These are phyloP conservation scores for Protophormia terraenovae DNA, from an alignment of 2,888 invertebrate species.

Conservation along the genomic window DNA sequence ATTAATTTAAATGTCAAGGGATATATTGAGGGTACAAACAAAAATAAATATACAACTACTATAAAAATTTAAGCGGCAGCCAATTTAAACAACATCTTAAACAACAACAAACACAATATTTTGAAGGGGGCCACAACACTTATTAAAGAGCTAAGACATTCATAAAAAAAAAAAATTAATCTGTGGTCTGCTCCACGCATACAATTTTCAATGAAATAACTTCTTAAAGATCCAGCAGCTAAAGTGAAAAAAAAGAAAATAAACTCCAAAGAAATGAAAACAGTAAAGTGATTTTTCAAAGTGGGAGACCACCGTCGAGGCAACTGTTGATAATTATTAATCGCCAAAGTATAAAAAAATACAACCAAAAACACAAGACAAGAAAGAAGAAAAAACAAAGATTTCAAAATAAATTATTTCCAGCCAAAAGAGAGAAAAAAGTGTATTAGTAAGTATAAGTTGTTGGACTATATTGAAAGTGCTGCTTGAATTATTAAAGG, in stretches of 20 bases:
- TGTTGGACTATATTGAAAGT: conserved; percentile 37
- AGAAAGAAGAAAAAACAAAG: conserved; percentile 4
- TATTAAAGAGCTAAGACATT: conserved; percentile 13
- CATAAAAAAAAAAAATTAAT: conserved; percentile 11
- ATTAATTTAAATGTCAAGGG: conserved; percentile 71
- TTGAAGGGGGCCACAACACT: conserved; percentile 30
- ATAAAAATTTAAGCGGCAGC: conserved; percentile 51
- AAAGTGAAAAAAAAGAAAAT: conserved; percentile 18
- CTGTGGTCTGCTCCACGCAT: conserved; percentile 28
- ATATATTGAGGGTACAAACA: conserved; percentile 55
- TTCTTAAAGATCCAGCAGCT: conserved; percentile 38
- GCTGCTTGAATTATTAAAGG: conserved; percentile 38
- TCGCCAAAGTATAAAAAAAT: conserved; percentile 55
- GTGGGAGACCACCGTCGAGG: conserved; percentile 70
- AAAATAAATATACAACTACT: conserved; percentile 15
- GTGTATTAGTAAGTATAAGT: conserved; percentile 26
- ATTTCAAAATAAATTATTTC: conserved; percentile 50
- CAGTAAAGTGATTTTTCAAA: conserved; percentile 70
- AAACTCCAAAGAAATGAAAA: conserved; percentile 37
- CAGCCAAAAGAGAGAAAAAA: conserved; percentile 23
- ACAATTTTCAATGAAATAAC: conserved; percentile 32
- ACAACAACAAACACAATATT: conserved; percentile 51
- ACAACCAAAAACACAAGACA: background rate
- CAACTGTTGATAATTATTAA: conserved; percentile 72
- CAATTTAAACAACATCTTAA: conserved; percentile 60